Percentiles rank a stretch among this genome's conserved stretches.
phyloP scores from a whole-genome alignment of 2,113 vertebrate species.

The Peromyscus leucopus region DNA sequence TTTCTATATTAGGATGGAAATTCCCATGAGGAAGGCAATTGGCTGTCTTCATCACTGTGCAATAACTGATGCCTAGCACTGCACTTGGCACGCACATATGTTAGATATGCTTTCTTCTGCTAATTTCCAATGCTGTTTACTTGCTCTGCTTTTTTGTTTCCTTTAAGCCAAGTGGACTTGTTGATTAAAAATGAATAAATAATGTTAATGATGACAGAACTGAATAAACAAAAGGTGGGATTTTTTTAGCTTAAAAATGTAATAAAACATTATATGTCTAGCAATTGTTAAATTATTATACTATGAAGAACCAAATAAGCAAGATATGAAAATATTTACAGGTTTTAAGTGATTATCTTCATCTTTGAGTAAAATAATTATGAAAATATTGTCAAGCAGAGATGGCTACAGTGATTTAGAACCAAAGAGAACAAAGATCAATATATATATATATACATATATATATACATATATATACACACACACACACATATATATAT shows the following conservation, averaged over 20 bases:
- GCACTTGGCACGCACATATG: too few species aligned
- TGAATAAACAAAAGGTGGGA: background rate
- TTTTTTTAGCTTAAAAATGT: background rate
- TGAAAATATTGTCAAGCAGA: conserved; percentile 29
- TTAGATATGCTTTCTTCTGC: background rate
- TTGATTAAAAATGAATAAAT: conserved; percentile 40
- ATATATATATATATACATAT: background rate
- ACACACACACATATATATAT: too few species aligned
- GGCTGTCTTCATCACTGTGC: background rate
- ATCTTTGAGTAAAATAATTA: conserved; percentile 37
- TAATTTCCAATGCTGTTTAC: background rate
- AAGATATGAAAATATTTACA: background rate
- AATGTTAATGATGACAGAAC: conserved; percentile 32
- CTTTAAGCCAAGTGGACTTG: conserved; percentile 23
- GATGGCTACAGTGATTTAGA: conserved; percentile 26
- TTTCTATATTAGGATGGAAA: background rate
- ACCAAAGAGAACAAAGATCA: background rate
- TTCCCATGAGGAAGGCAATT: background rate
- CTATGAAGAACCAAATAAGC: background rate
- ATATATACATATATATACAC: too few species aligned
- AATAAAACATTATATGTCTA: conserved; percentile 1
- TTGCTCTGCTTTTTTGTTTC: background rate
- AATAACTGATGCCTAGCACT: background rate
- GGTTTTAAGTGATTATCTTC: background rate
- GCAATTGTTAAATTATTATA: background rate